Conservation (phyloP, 2,113 vertebrate species). For the Aspidoscelis tigris region DNA sequence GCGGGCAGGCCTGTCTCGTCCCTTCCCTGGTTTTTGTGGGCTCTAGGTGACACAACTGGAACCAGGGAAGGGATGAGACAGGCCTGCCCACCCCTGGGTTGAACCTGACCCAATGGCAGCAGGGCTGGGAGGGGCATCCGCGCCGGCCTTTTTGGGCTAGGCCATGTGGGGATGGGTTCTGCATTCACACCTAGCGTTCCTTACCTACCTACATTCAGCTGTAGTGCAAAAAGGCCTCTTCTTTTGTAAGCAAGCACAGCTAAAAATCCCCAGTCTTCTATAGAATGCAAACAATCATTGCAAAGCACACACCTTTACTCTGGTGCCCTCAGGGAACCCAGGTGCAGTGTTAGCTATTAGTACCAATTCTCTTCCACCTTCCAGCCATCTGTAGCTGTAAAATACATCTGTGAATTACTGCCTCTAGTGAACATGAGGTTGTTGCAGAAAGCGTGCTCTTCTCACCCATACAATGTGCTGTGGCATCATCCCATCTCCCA, state of each 20-base stretch:
- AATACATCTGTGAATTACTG: background rate
- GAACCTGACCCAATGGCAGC: too few relatives aligned
- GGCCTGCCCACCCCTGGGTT: too few relatives aligned
- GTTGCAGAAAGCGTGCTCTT: background rate
- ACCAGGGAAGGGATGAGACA: too few relatives aligned
- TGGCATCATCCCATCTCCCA: background rate
- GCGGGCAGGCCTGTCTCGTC: too few relatives aligned
- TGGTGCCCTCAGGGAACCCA: fast-evolving
- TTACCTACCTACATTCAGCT: too few relatives aligned
- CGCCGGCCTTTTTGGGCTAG: too few relatives aligned
- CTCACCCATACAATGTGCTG: background rate
- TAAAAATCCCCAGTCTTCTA: background rate
- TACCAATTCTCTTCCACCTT: background rate
- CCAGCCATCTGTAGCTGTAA: background rate
- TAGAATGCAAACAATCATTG: background rate
- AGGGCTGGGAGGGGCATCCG: too few relatives aligned
- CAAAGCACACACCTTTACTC: background rate
- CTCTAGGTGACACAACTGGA: too few relatives aligned
- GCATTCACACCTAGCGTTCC: too few relatives aligned
- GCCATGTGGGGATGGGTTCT: too few relatives aligned
- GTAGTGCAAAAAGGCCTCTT: too few relatives aligned
- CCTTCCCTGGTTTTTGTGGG: too few relatives aligned
- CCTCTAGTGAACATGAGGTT: background rate
- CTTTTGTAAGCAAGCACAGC: background rate
- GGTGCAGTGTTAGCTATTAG: background rate